Base-by-base conservation (phyloP, 2,888 invertebrate species). In the Tachystola acroxantha region DNA sequence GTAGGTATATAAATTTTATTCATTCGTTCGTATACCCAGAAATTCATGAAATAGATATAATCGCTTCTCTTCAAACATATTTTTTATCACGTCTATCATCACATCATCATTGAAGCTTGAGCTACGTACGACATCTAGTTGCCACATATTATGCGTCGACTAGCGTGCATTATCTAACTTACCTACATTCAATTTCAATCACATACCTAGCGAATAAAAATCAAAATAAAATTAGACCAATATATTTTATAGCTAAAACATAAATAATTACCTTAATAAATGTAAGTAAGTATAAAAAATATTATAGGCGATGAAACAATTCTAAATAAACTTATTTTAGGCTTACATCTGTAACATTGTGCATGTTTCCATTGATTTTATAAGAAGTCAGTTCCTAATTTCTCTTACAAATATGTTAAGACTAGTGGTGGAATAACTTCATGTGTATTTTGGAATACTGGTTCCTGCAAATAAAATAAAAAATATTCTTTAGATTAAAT, bases 391-490 rank as follows among this genome's bases (percentile, higher is more conserved):
- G 69, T 75, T 74, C 66, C 72, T 69, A 64, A 61, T 78, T 82
- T 78, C 75, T 74, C 82, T 82, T 85, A 85, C 59, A 73, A 73
- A 71, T 66, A 77, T 59, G 60, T 62, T 71, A 16, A 82, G 70
- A 76, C 76, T 84, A 84, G 70, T 20, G 32, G 75, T 64, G 59
- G 16, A 16, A 71, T 74, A 64, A 84, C 82, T 81, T 85, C 85
- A 86, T 69, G 85, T 85, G 74, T 86, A 86, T 81, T 86, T 85
- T 76, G 86, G 86, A 76, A 84, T 75, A 82, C 85, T 79, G 82
- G 72, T 74, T 68, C 85, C 86, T 86, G 86, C 44, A 85, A 86
- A 80, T 68, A 78, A 80, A 64, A 72, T n/a, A 24, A n/a, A n/a
- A n/a, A n/a, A n/a, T 7, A 24, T 24, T 24, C n/a, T n/a, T 24